Base-by-base conservation (phyloP, 2,113 vertebrate genomes). In the Tylochromis polylepis region DNA sequence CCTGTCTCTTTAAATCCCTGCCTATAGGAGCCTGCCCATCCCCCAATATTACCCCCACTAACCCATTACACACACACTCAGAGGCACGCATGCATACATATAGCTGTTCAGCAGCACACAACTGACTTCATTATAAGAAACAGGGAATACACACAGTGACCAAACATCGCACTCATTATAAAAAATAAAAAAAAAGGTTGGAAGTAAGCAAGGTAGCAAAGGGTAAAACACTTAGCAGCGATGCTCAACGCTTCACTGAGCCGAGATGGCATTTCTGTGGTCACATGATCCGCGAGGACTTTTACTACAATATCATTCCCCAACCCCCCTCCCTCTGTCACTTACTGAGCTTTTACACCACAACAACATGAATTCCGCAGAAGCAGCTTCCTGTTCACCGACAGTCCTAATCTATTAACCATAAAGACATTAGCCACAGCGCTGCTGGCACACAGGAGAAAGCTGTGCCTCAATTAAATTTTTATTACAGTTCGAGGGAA, bases 1-100 rank as follows among this genome's bases (percentile, higher is more conserved):
- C 60, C 86, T 95, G 96, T 92, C 92, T 92, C 95, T 96, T 95
- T 96, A 96, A 95, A 95, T 93, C 83, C 89, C 80, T 94, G 93
- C 89, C 85, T 95, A 95, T 93, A 94, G 88, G 89, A 89, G 85
- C 85, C 81, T 88, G 90, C 94, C 96, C 95, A 95, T 95, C 95
- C 96, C 93, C 94, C 93, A 95, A 55, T 46, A 79, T 90, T 90
- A 94, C 88, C 89, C 93, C 95, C 82, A 91, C 87, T 84, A 86
- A 90, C 86, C 85, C 88, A 93, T 90, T 72, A 79, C 78, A 70
- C 83, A 77, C 57, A 34, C 53, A 60, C 51, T 24, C 85, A 84
- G 20, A 92, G 59, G 46, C 59, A 85, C 83, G 85, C 88, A 87
- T 46, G 78, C 88, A 88, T 84, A 85, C 87, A 70, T 83, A 91